Base-by-base conservation (phyloP, 2,797 vertebrate genomes). In the Onychomys torridus region DNA sequence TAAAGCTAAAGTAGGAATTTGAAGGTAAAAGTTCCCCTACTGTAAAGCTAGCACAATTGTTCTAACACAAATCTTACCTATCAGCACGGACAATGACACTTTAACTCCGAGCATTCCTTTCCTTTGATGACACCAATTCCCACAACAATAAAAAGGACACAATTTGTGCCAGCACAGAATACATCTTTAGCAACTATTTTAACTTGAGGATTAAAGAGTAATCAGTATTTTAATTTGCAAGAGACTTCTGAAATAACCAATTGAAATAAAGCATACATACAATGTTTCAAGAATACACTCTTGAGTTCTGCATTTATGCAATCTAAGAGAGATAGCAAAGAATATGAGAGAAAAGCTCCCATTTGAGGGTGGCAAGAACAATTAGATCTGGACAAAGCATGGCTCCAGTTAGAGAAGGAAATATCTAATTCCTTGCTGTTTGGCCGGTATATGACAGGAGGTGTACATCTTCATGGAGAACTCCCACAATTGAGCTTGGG, bases 191-290 rank as follows among this genome's bases (percentile, higher is more conserved):
- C 57, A 76, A 88, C 97, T 75, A 94, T 89, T 96, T 96, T 91
- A 89, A 83, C 21, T 84, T 95, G 40, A 96, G n/a, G 49, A 82
- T 94, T 71, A 75, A 91, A 69, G 96, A 84, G 32, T 92, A 97
- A 73, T 49, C 43, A 95, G 76, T 71, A 96, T 90, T 37, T 95
- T 93, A 97, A 95, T 93, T 93, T 96, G 32, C 43, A 91, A 94
- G 81, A 95, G 86, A n/a, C 46, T 93, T 95, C 55, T 86, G 89
- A 93, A 92, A 94, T 89, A 96, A 86, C 5, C 55, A 91, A 90
- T 12, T 75, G 73, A 90, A 49, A 89, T 75, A 95, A 88, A 93
- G 40, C 89, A 96, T 71, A 94, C 82, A 90, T 63, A n/a, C 7
- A 83, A 76, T 9, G 40, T 34, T 52, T 95, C 57, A 87, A 81